A percentile compares a stretch with the other conserved stretches of the same genome.
phyloP scores from a whole-genome alignment of 2,888 invertebrate genomes.

The Auanema sp. region DNA sequence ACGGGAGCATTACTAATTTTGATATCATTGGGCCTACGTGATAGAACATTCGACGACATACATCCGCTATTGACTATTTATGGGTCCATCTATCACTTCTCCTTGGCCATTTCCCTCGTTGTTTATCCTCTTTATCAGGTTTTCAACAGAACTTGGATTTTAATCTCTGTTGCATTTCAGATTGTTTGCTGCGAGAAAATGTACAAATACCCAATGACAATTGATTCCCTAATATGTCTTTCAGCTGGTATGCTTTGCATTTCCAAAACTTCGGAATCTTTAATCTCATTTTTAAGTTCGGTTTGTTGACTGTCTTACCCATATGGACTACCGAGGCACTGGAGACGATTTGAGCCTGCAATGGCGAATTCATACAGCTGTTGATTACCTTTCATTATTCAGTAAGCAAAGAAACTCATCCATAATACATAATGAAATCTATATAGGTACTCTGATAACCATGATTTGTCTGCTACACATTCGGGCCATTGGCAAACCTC shows the following conservation, averaged over 20 bases:
- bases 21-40: constrained; percentile 1
- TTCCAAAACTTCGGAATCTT: not conserved
- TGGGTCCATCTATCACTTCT: constrained; percentile 18
- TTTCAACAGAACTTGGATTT: not conserved
- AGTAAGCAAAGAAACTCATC: not conserved
- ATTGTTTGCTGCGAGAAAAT: constrained; percentile 10
- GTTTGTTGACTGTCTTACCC: constrained; percentile 13
- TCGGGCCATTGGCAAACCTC: constrained; percentile 2
- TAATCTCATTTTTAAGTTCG: constrained; percentile 8
- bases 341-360: constrained; percentile 12
- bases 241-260: constrained; percentile 1
- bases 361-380: constrained; percentile 15
- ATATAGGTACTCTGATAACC: constrained; percentile 8
- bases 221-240: constrained; percentile 8
- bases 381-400: constrained; percentile 10
- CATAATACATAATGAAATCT: not conserved
- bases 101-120: constrained; percentile 14
- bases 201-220: constrained; percentile 7
- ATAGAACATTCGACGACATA: constrained; percentile 1
- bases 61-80: constrained; percentile 21
- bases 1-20: constrained; percentile 7
- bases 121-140: constrained; percentile 19
- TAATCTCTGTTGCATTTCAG: not conserved
- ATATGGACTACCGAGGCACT: constrained; percentile 18
- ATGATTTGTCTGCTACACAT: not conserved